Percentiles rank a stretch among this genome's conserved stretches.
These are phyloP conservation scores for Drosophila yakuba DNA, from an alignment of 1,140 invertebrate genomes.

Conservation along the genomic window DNA sequence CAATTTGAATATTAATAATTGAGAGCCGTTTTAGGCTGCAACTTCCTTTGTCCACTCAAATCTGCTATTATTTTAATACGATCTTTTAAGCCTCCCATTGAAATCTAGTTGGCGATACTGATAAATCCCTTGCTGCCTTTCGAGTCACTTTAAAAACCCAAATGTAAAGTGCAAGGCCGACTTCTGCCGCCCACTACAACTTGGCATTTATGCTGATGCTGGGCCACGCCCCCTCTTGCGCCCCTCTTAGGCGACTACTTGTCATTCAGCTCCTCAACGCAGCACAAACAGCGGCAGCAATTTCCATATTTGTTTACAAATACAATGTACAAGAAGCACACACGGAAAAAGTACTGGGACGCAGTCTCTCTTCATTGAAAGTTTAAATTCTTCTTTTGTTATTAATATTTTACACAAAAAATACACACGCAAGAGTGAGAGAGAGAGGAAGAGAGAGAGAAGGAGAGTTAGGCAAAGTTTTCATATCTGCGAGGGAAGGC, in stretches of 20 bases:
- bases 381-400: constrained; percentile 80
- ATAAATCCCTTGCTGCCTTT: neutral
- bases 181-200: constrained; percentile 18
- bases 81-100: neutral
- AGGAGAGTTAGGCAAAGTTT: constrained; percentile 12
- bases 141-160: constrained; percentile 21
- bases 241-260: constrained; percentile 11
- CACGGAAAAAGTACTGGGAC: constrained; percentile 5
- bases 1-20: too few species aligned
- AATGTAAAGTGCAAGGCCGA: constrained; percentile 41
- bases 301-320: constrained; percentile 64
- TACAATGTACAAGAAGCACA: constrained; percentile 49
- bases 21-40: too few species aligned
- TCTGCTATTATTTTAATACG: too few species aligned
- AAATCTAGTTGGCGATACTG: neutral
- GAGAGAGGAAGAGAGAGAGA: neutral
- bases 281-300: constrained; percentile 52
- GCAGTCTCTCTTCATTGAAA: constrained; percentile 64
- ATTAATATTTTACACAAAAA: constrained; percentile 70
- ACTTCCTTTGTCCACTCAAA: neutral
- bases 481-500: constrained; percentile 10
- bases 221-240: neutral
- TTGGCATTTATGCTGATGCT: constrained; percentile 39
- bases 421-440: neutral
- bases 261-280: constrained; percentile 38